These are phyloP conservation scores for Netelia melanura DNA, from an alignment of 2,888 invertebrate species.

Conservation along the genomic window DNA sequence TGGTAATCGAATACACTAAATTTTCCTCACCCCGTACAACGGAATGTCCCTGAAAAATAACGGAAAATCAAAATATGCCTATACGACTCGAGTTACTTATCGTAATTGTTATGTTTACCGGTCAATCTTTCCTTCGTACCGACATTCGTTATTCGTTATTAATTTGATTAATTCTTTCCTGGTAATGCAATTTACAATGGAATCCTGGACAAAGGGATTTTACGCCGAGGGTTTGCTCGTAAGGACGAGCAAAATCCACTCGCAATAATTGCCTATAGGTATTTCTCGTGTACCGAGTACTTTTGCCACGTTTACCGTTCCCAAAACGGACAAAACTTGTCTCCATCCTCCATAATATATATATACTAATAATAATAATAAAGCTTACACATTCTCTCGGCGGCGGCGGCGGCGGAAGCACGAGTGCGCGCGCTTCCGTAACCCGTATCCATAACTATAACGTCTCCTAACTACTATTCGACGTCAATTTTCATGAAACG, in stretches of 20 bases:
- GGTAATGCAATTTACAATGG: no score
- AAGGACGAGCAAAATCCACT: not conserved
- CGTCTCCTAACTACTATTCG: not conserved
- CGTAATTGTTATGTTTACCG: no score
- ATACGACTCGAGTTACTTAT: no score
- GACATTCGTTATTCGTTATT: no score
- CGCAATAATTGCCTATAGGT: not conserved
- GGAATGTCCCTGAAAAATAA: no score
- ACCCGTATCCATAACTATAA: not conserved
- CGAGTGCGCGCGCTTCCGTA: not conserved
- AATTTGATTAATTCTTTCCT: no score
- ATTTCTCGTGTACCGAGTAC: not conserved
- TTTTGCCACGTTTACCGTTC: not conserved
- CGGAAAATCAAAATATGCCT: no score
- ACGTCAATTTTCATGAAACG: conserved; percentile 38
- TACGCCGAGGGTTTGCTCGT: not conserved
- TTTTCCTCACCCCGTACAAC: conserved; percentile 16
- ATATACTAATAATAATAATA: not conserved
- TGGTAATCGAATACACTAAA: conserved; percentile 51
- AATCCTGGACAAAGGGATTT: no score
- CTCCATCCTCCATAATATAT: no score
- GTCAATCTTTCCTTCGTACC: no score
- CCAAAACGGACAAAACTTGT: no score
- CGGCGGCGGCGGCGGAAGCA: not conserved
- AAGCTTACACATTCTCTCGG: no score